These are phyloP conservation scores for Micromys minutus DNA, from an alignment of 2,113 vertebrate species.

Conservation along the genomic window DNA sequence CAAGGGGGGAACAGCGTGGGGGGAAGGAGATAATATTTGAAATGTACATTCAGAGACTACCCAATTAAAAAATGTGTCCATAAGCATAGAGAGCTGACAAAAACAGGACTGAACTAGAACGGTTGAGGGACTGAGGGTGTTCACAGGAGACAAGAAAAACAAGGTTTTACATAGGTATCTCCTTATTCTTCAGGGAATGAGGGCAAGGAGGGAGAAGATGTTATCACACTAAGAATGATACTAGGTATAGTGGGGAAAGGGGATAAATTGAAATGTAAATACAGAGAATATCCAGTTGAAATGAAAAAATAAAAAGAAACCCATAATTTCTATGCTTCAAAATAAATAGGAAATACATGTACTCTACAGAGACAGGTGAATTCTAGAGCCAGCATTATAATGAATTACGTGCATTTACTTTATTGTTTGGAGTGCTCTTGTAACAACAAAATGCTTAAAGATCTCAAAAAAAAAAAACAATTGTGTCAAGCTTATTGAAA, in stretches of 20 bases:
- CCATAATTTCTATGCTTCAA: background rate
- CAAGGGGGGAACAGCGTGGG: no score
- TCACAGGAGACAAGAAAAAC: background rate
- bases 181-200: background rate
- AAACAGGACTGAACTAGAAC: background rate
- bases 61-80: background rate
- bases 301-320: no score
- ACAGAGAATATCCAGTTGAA: no score
- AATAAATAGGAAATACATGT: background rate
- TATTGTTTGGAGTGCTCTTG: background rate
- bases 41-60: no score
- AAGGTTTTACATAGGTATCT: background rate
- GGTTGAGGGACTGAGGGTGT: background rate
- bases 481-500: background rate
- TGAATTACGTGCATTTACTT: background rate
- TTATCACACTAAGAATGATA: background rate
- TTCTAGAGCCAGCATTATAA: background rate
- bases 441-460: constrained; percentile 3
- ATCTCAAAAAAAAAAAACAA: constrained; percentile 31
- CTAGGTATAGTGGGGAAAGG: no score
- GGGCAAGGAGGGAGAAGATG: background rate
- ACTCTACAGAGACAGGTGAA: background rate
- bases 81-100: background rate
- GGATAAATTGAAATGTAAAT: no score
- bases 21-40: no score